A percentile compares a stretch with the other conserved stretches of the same genome.
Conservation (phyloP, 1,140 invertebrate genomes). For the Drosophila yakuba region DNA sequence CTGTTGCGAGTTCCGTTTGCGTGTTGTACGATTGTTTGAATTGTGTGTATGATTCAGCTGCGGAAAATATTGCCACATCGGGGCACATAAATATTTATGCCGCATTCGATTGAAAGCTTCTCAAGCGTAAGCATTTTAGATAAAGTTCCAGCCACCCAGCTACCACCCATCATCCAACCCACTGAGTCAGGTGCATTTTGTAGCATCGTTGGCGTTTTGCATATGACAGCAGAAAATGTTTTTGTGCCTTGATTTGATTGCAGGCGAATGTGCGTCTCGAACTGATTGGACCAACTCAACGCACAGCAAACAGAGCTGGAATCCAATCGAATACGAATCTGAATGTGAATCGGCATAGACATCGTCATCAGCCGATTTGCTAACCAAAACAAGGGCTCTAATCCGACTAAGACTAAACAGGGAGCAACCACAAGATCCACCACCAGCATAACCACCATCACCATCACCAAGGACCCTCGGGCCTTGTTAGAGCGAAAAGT, state of each 20-base stretch:
- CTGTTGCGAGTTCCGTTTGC: conserved; percentile 57
- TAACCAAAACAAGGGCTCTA: conserved; percentile 77
- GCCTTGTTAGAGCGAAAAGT: conserved; percentile 44
- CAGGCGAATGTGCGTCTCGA: conserved; percentile 45
- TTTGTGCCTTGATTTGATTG: conserved; percentile 75
- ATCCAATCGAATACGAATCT: conserved; percentile 7
- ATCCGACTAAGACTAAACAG: conserved; percentile 57
- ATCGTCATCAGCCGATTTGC: conserved; percentile 69
- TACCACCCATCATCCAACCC: conserved; percentile 1
- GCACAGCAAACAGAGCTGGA: conserved; percentile 30
- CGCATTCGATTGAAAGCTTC: conserved; percentile 73
- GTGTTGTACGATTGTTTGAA: conserved; percentile 34
- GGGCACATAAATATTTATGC: conserved; percentile 76
- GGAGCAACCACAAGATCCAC: conserved; percentile 61
- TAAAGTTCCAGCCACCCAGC: conserved; percentile 69
- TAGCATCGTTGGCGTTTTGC: conserved; percentile 58
- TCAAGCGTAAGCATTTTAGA: conserved; percentile 84
- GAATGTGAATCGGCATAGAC: conserved; percentile 6
- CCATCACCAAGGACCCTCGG: conserved; percentile 7
- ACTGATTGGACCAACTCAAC: conserved; percentile 64
- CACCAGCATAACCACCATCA: conserved; percentile 40
- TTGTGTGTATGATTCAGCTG: conserved; percentile 21
- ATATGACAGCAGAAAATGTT: conserved; percentile 74
- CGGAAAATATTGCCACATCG: conserved; percentile 51
- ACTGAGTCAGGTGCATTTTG: conserved; percentile 38